Conservation (phyloP, 2,888 invertebrate species). For the Copidosoma aretas region DNA sequence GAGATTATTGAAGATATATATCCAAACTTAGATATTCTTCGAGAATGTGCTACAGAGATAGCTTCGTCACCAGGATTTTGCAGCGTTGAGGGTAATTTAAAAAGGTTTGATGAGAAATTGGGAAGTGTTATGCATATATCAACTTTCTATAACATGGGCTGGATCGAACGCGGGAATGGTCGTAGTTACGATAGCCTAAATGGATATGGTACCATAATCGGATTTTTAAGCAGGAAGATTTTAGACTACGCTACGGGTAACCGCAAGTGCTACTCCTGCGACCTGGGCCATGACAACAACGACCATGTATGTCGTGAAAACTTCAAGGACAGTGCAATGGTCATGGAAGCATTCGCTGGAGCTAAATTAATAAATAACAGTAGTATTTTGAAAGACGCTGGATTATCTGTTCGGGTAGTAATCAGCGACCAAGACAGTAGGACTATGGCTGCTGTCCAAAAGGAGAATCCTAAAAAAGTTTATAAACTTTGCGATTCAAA, state of each 20-base stretch:
- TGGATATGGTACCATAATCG: constrained; percentile 4
- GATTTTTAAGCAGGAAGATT: constrained; percentile 8
- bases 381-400: not conserved
- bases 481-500: constrained; percentile 40
- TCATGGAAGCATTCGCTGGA: constrained; percentile 5
- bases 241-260: not conserved
- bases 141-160: not conserved
- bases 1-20: not conserved
- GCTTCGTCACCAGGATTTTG: not conserved
- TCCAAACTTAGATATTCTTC: not conserved
- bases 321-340: not conserved
- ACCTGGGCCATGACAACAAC: not conserved
- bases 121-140: not conserved
- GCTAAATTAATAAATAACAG: not conserved
- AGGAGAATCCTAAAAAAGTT: constrained; percentile 8
- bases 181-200: constrained; percentile 5
- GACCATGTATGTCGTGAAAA: constrained; percentile 5
- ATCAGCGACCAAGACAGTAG: constrained; percentile 17
- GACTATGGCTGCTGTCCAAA: constrained; percentile 8
- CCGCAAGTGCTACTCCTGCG: not conserved
- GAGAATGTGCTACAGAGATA: not conserved
- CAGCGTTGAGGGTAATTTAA: too few species aligned
- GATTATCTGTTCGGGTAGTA: not conserved
- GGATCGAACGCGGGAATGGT: constrained; percentile 3
- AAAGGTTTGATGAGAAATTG: not conserved